A percentile compares a stretch with the other conserved stretches of the same genome.
These are phyloP conservation scores for Drosophila kanapiae DNA, from an alignment of 1,140 invertebrate genomes.

Conservation along the genomic window DNA sequence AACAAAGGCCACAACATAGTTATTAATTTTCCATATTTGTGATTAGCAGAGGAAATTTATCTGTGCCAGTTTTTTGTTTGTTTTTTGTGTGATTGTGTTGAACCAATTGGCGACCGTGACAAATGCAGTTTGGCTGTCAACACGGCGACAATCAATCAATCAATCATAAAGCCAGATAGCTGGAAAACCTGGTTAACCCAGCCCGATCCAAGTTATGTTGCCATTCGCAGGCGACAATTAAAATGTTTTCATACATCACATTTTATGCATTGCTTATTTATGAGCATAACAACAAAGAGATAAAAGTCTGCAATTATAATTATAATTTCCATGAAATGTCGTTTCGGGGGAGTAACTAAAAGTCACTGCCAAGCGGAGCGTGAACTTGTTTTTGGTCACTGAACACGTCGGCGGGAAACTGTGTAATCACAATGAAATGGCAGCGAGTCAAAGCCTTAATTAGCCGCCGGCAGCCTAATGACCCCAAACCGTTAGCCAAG, in stretches of 20 bases:
- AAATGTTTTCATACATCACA: constrained; percentile 63
- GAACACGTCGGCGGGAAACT: constrained; percentile 29
- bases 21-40: constrained; percentile 14
- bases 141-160: constrained; percentile 46
- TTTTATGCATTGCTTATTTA: constrained; percentile 54
- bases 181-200: constrained; percentile 47
- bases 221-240: constrained; percentile 74
- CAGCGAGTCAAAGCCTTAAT: constrained; percentile 48
- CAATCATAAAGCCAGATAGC: constrained; percentile 47
- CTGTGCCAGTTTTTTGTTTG: constrained; percentile 48
- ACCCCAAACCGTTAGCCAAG: constrained; percentile 49
- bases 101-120: constrained; percentile 35
- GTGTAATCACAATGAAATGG: constrained; percentile 50
- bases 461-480: constrained; percentile 48
- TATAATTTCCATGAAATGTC: constrained; percentile 66
- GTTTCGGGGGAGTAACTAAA: constrained; percentile 20
- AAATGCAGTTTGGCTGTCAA: constrained; percentile 74
- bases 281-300: constrained; percentile 10
- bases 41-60: constrained; percentile 25
- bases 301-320: constrained; percentile 55
- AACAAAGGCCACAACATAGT: constrained; percentile 38
- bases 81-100: not conserved
- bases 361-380: constrained; percentile 51
- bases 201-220: constrained; percentile 42
- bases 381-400: constrained; percentile 75